phyloP scores from a whole-genome alignment of 2,113 vertebrate species.

The Salminus brasiliensis region DNA sequence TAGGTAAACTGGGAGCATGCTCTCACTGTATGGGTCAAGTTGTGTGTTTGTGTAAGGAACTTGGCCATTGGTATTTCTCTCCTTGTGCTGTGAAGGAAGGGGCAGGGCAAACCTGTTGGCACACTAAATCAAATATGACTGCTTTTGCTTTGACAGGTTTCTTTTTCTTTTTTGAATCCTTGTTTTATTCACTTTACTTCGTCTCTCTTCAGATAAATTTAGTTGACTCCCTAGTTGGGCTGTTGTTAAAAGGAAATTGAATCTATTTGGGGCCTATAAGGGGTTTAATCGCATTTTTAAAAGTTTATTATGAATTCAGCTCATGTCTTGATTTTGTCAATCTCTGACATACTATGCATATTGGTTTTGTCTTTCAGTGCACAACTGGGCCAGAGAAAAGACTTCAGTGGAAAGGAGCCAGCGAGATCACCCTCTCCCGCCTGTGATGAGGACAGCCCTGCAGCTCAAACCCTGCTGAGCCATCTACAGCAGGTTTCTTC shows the following conservation, averaged over 20 bases:
- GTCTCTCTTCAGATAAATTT: neutral
- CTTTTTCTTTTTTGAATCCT: neutral
- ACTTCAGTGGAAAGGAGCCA: constrained; percentile 67
- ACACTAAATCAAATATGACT: neutral
- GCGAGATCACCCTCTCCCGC: neutral
- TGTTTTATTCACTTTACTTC: neutral
- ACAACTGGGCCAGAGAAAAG: constrained; percentile 77
- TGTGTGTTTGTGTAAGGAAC: constrained; percentile 60
- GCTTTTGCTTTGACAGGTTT: neutral
- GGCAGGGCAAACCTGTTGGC: constrained; percentile 13
- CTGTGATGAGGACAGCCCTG: constrained; percentile 60
- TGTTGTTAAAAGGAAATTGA: neutral
- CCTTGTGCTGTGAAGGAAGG: constrained; percentile 18
- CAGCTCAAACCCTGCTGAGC: constrained; percentile 71
- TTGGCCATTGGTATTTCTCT: constrained; percentile 45
- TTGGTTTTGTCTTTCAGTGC: constrained; percentile 68
- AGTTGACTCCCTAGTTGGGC: neutral
- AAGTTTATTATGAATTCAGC: too few relatives aligned
- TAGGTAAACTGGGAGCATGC: constrained; percentile 66
- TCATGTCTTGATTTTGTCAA: too few relatives aligned
- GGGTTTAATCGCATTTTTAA: neutral
- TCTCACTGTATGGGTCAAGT: constrained; percentile 66
- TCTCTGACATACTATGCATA: too few relatives aligned
- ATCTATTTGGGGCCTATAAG: neutral
- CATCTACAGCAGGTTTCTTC: constrained; percentile 75